A percentile compares a stretch with the other conserved stretches of the same genome.
These are phyloP conservation scores for Tipula unca DNA, from an alignment of 2,888 invertebrate species.

Conservation along the genomic window DNA sequence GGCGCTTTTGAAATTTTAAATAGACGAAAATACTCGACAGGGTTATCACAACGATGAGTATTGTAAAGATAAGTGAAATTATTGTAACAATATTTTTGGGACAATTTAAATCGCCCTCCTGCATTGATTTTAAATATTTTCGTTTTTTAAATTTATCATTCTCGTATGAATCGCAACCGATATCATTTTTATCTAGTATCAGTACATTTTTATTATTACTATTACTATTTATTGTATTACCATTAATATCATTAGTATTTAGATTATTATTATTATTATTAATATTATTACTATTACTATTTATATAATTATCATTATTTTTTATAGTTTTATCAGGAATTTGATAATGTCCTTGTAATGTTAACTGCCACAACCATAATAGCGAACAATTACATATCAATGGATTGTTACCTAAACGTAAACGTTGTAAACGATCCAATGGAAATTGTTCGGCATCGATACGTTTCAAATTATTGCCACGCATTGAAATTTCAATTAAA, in stretches of 20 bases:
- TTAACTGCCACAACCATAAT: slow-evolving; percentile 75
- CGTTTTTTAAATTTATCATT: slow-evolving; percentile 35
- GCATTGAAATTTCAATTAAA: slow-evolving; percentile 64
- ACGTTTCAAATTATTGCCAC: slow-evolving; percentile 64
- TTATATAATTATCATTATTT: not conserved
- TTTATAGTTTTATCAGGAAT: not conserved
- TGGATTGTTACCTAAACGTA: slow-evolving; percentile 75
- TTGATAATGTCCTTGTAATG: slow-evolving; percentile 24
- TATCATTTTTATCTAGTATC: slow-evolving; percentile 37
- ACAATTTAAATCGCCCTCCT: slow-evolving; percentile 41
- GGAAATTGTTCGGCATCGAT: slow-evolving; percentile 76
- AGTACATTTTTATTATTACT: slow-evolving; percentile 1
- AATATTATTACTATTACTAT: slow-evolving; percentile 1
- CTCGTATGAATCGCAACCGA: slow-evolving; percentile 41
- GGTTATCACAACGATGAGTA: slow-evolving; percentile 38
- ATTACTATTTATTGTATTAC: slow-evolving; percentile 1
- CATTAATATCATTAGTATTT: not conserved
- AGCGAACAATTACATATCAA: slow-evolving; percentile 80
- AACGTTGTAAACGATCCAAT: slow-evolving; percentile 63
- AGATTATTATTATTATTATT: not conserved
- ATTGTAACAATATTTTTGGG: slow-evolving; percentile 43
- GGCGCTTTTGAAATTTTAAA: slow-evolving; percentile 37
- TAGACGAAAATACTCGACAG: slow-evolving; percentile 40
- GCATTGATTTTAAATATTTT: slow-evolving; percentile 36
- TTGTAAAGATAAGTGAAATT: slow-evolving; percentile 40